Conservation (phyloP, 1,140 invertebrate species). For the Ceratina australensis region DNA sequence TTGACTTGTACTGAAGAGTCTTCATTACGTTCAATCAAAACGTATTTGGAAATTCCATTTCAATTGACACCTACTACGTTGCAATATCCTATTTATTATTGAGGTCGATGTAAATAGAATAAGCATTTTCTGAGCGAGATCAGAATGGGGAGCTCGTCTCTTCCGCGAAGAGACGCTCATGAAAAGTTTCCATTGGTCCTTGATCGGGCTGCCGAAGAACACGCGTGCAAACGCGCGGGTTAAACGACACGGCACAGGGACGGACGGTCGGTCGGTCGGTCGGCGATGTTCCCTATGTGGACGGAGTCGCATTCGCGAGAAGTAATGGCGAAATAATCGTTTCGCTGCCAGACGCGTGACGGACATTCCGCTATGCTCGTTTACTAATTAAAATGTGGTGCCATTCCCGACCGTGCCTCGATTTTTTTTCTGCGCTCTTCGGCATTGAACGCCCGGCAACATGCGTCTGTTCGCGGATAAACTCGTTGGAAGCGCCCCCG, state of each 20-base stretch:
- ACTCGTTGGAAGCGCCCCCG: neutral
- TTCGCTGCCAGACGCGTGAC: constrained; percentile 39
- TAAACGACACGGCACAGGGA: constrained; percentile 65
- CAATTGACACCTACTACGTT: too few species aligned
- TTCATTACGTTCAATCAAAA: too few species aligned
- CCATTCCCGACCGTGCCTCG: constrained; percentile 15
- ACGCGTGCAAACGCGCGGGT: constrained; percentile 48
- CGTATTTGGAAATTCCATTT: too few species aligned
- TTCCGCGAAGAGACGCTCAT: constrained; percentile 45
- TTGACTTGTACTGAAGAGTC: too few species aligned
- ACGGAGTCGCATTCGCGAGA: constrained; percentile 14
- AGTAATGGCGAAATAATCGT: constrained; percentile 39
- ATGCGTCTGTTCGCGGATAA: neutral
- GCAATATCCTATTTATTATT: too few species aligned
- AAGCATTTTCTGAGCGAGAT: neutral
- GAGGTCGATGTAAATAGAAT: too few species aligned
- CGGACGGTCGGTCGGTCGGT: too few species aligned
- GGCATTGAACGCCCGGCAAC: constrained; percentile 11
- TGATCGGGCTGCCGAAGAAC: constrained; percentile 52
- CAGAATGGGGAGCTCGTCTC: constrained; percentile 50
- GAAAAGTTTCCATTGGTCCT: constrained; percentile 68
- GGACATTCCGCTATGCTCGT: constrained; percentile 38
- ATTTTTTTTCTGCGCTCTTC: constrained; percentile 25
- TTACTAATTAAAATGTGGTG: constrained; percentile 58
- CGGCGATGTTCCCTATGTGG: neutral